Base-by-base conservation (phyloP, 2,797 vertebrate genomes). In the Protosalanx chinensis region DNA sequence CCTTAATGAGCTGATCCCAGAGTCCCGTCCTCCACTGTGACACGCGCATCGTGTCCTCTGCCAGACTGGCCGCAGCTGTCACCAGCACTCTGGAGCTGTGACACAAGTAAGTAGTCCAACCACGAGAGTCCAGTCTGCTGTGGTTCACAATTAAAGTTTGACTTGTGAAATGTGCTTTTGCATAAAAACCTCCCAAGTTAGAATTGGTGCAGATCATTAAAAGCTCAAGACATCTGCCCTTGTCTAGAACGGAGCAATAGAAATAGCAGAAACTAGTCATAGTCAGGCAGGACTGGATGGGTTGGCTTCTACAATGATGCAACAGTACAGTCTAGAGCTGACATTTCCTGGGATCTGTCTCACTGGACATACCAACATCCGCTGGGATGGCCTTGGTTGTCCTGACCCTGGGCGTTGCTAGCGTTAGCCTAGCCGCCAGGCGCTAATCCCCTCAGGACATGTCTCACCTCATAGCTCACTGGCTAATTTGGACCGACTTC, bases 1-100 rank as follows among this genome's bases (percentile, higher is more conserved):
- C 79, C 84, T 85, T 89, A 90, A 90, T 90, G 87, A 88, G 86
- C 70, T 85, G 88, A 90, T 90, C 86, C 86, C 81, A 68, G 78
- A 72, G 86, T 85, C 5, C 71, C 73, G 82, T 84, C 83, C 68
- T 76, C 79, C 76, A 84, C 74, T 60, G 56, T 87, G 86, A 85
- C 82, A 81, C 81, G 60, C 51, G 18, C 82, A 80, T 75, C 13
- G 84, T 16, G 81, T 76, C 72, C 76, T 63, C 68, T 70, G 57
- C 61, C 64, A 73, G 77, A 75, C 71, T 76, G 64, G 66, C 73
- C 79, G 83, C 90, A 90, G 88, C 88, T 91, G 90, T 86, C 86
- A 85, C 82, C 77, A 84, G 79, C 49, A 72, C 76, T 69, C 73
- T 65, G 67, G 82, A 72, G 76, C 84, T 82, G 73, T 82, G 74